Base-by-base conservation (phyloP, 1,140 invertebrate species). In the Oncopeltus fasciatus region DNA sequence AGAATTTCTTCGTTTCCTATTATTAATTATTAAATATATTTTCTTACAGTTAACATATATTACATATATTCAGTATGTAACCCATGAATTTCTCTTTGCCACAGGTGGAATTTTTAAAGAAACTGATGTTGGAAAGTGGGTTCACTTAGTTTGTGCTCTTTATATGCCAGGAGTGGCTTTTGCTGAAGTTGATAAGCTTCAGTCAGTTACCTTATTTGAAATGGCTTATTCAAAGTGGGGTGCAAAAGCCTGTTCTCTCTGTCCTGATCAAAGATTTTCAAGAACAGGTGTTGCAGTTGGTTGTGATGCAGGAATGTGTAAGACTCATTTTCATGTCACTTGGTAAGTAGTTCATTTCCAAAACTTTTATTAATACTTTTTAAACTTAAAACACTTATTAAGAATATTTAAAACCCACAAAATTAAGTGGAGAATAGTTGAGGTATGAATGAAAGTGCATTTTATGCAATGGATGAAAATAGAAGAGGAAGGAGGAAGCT, bases 281-380 rank as follows among this genome's bases (percentile, higher is more conserved):
- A 78, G 90, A 16, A 95, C 92, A 5, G 96, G 96, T 4, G 91
- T 98, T 3, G 92, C 90, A 70, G 92, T 98, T 59, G 86, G 87
- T 65, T 99, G 95, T 75, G 96, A 99, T 77, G 95, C 95, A 26
- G 95, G 95, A 26, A 88, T 99, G 82, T 99, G 95, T 77, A 86
- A 93, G 70, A 92, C 88, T 0, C 94, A 90, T 77, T 98, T 98
- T 74, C 96, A 99, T 75, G 94, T 97, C 21, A 98, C 94, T 12
- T 99, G 92, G 88, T 92, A 78, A 74, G 70, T 68, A 18, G 28
- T 56, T 59, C n/a, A n/a, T n/a, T n/a, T n/a, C n/a, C n/a, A n/a
- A n/a, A n/a, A n/a, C n/a, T n/a, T n/a, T n/a, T n/a, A n/a, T n/a
- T n/a, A n/a, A n/a, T n/a, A n/a, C n/a, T n/a, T n/a, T n/a, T n/a